A percentile compares a stretch with the other conserved stretches of the same genome.
phyloP scores from a whole-genome alignment of 2,797 vertebrate species.

The Buceros bicornis region DNA sequence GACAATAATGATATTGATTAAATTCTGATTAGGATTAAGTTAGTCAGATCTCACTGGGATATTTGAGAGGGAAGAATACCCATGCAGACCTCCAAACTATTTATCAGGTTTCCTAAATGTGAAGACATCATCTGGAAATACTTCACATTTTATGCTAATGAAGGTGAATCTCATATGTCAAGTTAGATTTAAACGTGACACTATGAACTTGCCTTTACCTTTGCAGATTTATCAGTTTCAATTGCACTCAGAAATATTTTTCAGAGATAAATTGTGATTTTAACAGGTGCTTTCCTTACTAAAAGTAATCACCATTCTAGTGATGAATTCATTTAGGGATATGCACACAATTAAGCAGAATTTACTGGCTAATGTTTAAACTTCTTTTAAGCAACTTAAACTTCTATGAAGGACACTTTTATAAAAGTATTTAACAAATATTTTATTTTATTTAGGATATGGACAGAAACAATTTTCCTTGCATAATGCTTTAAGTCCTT shows the following conservation, averaged over 20 bases:
- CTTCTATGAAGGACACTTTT: background rate
- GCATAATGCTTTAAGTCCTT: background rate
- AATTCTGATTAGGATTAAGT: background rate
- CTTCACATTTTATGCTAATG: background rate
- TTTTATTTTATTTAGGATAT: too few species aligned
- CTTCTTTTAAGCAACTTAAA: background rate
- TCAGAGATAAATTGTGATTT: constrained; percentile 10
- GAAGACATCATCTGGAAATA: background rate
- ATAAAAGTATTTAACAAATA: background rate
- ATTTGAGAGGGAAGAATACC: background rate
- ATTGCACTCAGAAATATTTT: background rate
- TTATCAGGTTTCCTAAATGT: background rate
- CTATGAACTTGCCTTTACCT: background rate
- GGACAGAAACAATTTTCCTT: background rate
- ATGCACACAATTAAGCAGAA: background rate
- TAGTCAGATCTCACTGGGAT: background rate
- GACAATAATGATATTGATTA: background rate
- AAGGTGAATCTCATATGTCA: background rate
- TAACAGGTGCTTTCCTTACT: background rate
- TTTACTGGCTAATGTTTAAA: background rate
- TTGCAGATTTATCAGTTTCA: background rate
- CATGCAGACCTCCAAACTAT: background rate
- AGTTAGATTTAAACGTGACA: background rate
- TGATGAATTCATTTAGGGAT: constrained; percentile 1
- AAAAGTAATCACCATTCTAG: background rate